Percentiles rank a stretch among this genome's conserved stretches.
Evolutionary conservation across 2,888 invertebrate species (phyloP).

Genomic region (Ormyrus labotus): DNA sequence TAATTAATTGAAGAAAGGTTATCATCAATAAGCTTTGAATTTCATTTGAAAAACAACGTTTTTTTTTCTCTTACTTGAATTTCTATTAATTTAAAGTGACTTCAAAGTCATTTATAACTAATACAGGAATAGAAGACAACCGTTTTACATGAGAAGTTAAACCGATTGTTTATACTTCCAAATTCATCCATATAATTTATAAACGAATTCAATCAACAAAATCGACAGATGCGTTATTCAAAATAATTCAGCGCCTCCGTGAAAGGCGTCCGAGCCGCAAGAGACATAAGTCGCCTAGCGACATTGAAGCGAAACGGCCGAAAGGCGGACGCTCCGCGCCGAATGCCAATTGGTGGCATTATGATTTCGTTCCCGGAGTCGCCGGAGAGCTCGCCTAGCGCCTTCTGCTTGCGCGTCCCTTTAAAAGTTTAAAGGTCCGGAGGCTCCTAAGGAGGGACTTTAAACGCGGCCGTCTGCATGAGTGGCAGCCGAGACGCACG

Average conservation of each 20-base stretch:
- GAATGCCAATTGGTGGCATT: slow-evolving; percentile 22
- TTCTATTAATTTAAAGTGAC: too few species aligned
- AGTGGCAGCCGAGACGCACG: slow-evolving; percentile 22
- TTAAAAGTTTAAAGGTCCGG: slow-evolving; percentile 66
- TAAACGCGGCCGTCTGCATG: slow-evolving; percentile 35
- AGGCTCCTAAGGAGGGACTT: slow-evolving; percentile 12
- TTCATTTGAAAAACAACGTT: too few species aligned
- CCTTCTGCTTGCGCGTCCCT: slow-evolving; percentile 57
- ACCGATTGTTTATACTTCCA: too few species aligned
- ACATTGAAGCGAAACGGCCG: slow-evolving; percentile 14
- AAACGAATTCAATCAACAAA: not conserved
- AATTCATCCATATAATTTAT: not conserved
- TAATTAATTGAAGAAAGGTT: too few species aligned
- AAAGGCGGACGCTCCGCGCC: not conserved
- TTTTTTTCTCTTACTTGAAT: too few species aligned
- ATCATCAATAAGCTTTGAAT: too few species aligned
- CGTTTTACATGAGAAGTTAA: too few species aligned
- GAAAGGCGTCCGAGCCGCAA: too few species aligned
- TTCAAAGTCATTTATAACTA: too few species aligned
- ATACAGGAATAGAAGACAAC: too few species aligned
- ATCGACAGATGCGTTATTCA: slow-evolving; percentile 24
- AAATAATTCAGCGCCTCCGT: not conserved
- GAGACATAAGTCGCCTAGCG: not conserved
- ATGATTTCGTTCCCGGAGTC: too few species aligned
- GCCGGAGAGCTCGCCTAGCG: not conserved